A percentile compares a stretch with the other conserved stretches of the same genome.
Evolutionary conservation across 1,140 invertebrate species (phyloP).

Genomic region (Nephila pilipes): DNA sequence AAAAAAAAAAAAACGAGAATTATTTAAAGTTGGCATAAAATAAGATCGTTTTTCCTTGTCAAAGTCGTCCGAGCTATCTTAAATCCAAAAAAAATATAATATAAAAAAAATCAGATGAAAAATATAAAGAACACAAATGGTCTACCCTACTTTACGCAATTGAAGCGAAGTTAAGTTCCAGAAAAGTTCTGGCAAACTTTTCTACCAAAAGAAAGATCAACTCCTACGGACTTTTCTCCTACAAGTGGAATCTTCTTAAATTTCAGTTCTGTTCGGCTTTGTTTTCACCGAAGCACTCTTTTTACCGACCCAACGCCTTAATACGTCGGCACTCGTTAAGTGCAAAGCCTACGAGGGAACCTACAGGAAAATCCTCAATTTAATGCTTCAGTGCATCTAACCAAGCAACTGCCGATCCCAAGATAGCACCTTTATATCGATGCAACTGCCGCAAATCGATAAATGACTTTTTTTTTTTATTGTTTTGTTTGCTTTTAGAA

Average conservation of each 20-base stretch:
- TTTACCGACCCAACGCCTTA: neutral
- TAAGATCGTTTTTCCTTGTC: neutral
- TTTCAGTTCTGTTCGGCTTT: slow-evolving; percentile 36
- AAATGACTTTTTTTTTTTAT: slow-evolving; percentile 21
- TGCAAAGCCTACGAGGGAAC: neutral
- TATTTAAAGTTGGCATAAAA: too few species aligned
- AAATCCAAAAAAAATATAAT: too few species aligned
- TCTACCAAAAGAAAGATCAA: neutral
- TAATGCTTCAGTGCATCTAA: slow-evolving; percentile 59
- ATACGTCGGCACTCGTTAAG: slow-evolving; percentile 38
- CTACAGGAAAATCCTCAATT: slow-evolving; percentile 69
- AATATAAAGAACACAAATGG: neutral
- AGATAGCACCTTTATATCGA: slow-evolving; percentile 62
- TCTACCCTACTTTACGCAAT: neutral
- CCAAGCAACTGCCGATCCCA: slow-evolving; percentile 62
- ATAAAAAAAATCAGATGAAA: too few species aligned
- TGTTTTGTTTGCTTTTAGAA: neutral
- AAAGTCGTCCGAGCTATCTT: neutral
- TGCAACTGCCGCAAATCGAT: slow-evolving; percentile 51
- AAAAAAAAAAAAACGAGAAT: too few species aligned
- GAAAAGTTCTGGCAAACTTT: neutral
- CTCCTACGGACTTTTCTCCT: neutral
- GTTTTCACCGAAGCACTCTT: slow-evolving; percentile 32
- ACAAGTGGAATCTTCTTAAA: slow-evolving; percentile 9
- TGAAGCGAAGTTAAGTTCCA: neutral